phyloP scores from a whole-genome alignment of 2,888 invertebrate genomes.

The Fragum whitleyi region DNA sequence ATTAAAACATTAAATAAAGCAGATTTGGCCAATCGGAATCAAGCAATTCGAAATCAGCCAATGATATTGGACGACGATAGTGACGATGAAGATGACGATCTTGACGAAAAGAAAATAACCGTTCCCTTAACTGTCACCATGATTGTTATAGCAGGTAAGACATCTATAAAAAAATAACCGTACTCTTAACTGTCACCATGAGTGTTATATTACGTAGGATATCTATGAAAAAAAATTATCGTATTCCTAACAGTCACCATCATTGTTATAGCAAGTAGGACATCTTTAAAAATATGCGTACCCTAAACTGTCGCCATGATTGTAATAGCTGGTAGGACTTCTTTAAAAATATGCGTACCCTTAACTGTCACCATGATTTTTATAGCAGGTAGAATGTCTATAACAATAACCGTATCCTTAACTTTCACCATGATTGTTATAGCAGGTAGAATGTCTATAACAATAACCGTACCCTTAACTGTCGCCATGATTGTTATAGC shows the following conservation, averaged over 20 bases:
- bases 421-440: constrained; percentile 85
- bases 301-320: too few species aligned
- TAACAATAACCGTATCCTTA: constrained; percentile 79
- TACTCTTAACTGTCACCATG: neutral
- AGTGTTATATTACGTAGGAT: constrained; percentile 59
- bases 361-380: constrained; percentile 84
- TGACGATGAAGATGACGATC: constrained; percentile 82
- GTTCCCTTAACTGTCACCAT: constrained; percentile 85
- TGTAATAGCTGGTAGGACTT: too few species aligned
- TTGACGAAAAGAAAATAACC: constrained; percentile 79
- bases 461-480: constrained; percentile 83
- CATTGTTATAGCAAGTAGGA: too few species aligned
- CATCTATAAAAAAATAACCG: neutral
- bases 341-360: constrained; percentile 78
- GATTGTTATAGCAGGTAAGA: constrained; percentile 80
- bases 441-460: constrained; percentile 57
- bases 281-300: too few species aligned
- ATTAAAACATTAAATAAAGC: constrained; percentile 68
- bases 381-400: constrained; percentile 74
- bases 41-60: constrained; percentile 71
- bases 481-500: constrained; percentile 84
- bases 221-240: constrained; percentile 54
- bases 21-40: constrained; percentile 66
- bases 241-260: constrained; percentile 85
- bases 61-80: constrained; percentile 76